Evolutionary conservation across 2,888 invertebrate species (phyloP).

Genomic region (Nemotelus pantherinus): DNA sequence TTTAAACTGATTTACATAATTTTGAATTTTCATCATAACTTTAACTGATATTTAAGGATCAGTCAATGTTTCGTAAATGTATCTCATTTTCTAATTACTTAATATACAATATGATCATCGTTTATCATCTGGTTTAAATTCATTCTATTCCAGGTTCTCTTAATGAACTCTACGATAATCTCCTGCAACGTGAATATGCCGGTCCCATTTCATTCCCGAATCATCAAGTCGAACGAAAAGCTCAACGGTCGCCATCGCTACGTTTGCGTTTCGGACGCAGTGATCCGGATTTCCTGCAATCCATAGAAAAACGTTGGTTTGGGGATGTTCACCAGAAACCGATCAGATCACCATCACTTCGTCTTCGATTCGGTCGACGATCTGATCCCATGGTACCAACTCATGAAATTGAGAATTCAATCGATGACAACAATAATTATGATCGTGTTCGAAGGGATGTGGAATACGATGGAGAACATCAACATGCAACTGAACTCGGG

Average conservation of each 20-base stretch:
- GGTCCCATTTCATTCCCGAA: slow-evolving; percentile 66
- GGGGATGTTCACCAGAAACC: slow-evolving; percentile 74
- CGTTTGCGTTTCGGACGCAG: slow-evolving; percentile 81
- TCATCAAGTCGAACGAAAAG: slow-evolving; percentile 80
- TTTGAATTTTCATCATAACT: too few relatives aligned
- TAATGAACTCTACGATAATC: slow-evolving; percentile 61
- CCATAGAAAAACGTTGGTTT: slow-evolving; percentile 62
- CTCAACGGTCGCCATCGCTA: slow-evolving; percentile 79
- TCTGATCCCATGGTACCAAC: slow-evolving; percentile 72
- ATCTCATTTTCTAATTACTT: too few relatives aligned
- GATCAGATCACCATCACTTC: slow-evolving; percentile 78
- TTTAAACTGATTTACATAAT: too few relatives aligned
- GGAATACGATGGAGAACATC: background rate
- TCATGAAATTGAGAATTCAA: slow-evolving; percentile 48
- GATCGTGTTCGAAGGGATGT: slow-evolving; percentile 3
- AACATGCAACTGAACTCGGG: background rate
- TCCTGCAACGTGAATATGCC: slow-evolving; percentile 64
- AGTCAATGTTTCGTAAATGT: too few relatives aligned
- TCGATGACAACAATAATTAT: slow-evolving; percentile 11
- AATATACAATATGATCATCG: too few relatives aligned
- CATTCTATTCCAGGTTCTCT: slow-evolving; percentile 55
- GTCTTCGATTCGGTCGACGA: slow-evolving; percentile 80
- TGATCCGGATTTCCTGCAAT: slow-evolving; percentile 68
- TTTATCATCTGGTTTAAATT: background rate
- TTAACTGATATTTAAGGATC: too few relatives aligned